phyloP scores from a whole-genome alignment of 2,888 invertebrate species.

The Monopis laevigella region DNA sequence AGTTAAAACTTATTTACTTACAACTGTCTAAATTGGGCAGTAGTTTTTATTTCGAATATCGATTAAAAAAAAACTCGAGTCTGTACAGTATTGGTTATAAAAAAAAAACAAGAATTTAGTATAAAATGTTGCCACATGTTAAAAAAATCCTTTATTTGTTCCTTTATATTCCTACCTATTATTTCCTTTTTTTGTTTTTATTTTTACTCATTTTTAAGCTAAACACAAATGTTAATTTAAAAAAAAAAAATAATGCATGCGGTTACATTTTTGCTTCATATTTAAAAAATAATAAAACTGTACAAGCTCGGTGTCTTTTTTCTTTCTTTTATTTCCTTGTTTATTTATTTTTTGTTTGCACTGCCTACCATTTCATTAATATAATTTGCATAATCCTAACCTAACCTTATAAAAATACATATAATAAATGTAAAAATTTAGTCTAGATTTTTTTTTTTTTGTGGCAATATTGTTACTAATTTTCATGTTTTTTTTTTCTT shows the following conservation, averaged over 20 bases:
- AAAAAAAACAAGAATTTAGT: slow-evolving; percentile 29
- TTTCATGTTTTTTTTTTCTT: slow-evolving; percentile 28
- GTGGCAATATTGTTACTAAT: slow-evolving; percentile 34
- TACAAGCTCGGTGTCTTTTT: slow-evolving; percentile 51
- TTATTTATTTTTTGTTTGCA: slow-evolving; percentile 19
- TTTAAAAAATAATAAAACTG: slow-evolving; percentile 31
- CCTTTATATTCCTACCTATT: slow-evolving; percentile 1
- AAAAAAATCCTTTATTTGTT: slow-evolving; percentile 27
- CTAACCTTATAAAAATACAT: neutral
- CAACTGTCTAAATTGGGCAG: slow-evolving; percentile 21
- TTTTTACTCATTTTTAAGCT: too few relatives aligned
- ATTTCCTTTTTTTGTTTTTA: slow-evolving; percentile 9
- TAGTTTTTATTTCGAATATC: slow-evolving; percentile 30
- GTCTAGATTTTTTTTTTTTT: too few relatives aligned
- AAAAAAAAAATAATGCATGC: slow-evolving; percentile 19
- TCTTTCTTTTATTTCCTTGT: slow-evolving; percentile 21
- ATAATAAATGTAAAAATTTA: too few relatives aligned
- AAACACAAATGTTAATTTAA: too few relatives aligned
- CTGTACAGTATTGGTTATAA: slow-evolving; percentile 62
- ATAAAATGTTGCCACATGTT: slow-evolving; percentile 52
- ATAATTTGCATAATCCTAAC: slow-evolving; percentile 24
- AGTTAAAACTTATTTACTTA: too few relatives aligned
- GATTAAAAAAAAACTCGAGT: slow-evolving; percentile 39
- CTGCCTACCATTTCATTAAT: slow-evolving; percentile 18
- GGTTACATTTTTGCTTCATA: neutral